Conservation (phyloP, 2,888 invertebrate species). For the Arrhopalites spinosus region DNA sequence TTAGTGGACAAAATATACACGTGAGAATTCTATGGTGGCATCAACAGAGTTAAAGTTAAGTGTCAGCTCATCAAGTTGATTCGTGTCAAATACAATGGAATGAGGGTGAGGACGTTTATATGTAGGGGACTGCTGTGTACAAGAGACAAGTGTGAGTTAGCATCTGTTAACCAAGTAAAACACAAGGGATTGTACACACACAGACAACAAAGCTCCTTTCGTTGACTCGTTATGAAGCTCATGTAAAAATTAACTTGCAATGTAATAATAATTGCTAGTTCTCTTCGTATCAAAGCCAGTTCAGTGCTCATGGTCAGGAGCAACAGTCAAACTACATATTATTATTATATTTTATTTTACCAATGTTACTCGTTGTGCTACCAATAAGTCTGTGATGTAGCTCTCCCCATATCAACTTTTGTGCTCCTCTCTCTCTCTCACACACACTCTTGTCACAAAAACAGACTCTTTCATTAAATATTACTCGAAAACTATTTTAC, state of each 20-base stretch:
- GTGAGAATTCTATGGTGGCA: no score
- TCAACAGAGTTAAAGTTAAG: no score
- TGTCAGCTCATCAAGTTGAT: no score
- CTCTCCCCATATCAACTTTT: background rate
- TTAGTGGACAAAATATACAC: no score
- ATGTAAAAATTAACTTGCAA: slow-evolving; percentile 28
- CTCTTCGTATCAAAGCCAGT: slow-evolving; percentile 2
- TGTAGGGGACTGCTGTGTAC: background rate
- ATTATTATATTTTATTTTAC: background rate
- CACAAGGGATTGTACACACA: background rate
- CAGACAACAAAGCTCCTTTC: background rate
- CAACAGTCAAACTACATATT: slow-evolving; percentile 5
- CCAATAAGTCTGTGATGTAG: background rate
- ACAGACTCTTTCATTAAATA: no score
- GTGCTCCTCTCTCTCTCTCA: background rate
- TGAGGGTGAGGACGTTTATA: slow-evolving; percentile 12
- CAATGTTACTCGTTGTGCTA: background rate
- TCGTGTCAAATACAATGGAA: background rate
- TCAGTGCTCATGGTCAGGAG: slow-evolving; percentile 20
- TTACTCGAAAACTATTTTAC: no score
- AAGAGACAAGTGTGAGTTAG: background rate
- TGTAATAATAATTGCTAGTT: slow-evolving; percentile 35
- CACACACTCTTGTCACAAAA: background rate
- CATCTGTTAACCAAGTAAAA: no score
- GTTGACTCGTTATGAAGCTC: slow-evolving; percentile 5